Percentiles rank a stretch among this genome's conserved stretches.
phyloP scores from a whole-genome alignment of 2,113 vertebrate species.

The Opisthocomus hoazin region DNA sequence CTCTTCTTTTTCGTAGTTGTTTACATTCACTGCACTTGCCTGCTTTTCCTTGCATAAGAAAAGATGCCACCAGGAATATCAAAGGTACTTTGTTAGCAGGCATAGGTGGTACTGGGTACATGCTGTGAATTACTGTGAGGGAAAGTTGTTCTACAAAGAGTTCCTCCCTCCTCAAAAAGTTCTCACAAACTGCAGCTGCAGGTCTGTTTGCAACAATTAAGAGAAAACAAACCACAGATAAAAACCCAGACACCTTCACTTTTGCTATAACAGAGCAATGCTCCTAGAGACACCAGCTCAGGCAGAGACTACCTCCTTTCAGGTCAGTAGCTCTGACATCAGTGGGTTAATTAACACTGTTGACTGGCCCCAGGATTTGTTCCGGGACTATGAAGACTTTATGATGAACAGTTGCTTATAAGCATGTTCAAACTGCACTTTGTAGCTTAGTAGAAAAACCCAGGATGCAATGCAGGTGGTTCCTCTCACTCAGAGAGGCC shows the following conservation, averaged over 20 bases:
- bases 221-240: background rate
- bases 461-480: background rate
- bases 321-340: background rate
- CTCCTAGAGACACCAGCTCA: background rate
- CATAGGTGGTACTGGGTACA: background rate
- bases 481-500: background rate
- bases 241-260: background rate
- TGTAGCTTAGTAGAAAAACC: background rate
- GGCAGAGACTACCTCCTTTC: background rate
- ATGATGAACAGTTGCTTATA: background rate
- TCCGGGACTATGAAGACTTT: background rate
- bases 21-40: background rate
- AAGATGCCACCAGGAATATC: background rate
- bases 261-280: background rate
- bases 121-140: background rate
- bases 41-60: background rate
- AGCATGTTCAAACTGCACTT: background rate
- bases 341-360: background rate
- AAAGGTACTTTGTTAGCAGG: background rate
- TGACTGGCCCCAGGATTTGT: background rate
- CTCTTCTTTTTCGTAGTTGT: background rate
- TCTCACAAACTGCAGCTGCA: background rate
- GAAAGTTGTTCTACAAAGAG: background rate
- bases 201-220: background rate
- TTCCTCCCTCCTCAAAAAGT: background rate